These are phyloP conservation scores for Alcis repandata DNA, from an alignment of 2,888 invertebrate species.

Conservation along the genomic window DNA sequence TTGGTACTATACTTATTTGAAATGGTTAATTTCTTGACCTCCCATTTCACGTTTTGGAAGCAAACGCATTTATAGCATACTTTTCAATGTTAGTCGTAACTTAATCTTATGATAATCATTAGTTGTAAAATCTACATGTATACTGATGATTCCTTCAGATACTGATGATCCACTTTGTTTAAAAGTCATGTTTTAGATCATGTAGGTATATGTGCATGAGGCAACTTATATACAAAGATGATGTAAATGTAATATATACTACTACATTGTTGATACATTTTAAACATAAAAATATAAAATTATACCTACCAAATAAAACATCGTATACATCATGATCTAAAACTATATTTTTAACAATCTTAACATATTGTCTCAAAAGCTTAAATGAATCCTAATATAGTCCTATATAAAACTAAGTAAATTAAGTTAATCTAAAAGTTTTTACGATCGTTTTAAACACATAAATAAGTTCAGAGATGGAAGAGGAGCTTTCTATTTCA, in stretches of 20 bases:
- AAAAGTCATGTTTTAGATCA: too few relatives aligned
- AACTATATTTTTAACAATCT: slow-evolving; percentile 58
- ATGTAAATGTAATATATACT: neutral
- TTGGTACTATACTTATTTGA: neutral
- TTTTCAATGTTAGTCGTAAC: slow-evolving; percentile 3
- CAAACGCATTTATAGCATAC: slow-evolving; percentile 9
- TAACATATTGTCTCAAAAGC: slow-evolving; percentile 72
- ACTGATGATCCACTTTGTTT: neutral
- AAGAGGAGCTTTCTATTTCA: neutral
- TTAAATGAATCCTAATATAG: slow-evolving; percentile 56
- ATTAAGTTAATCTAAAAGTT: slow-evolving; percentile 68
- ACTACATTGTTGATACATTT: neutral
- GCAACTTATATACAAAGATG: neutral
- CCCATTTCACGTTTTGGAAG: neutral
- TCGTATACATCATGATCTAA: slow-evolving; percentile 31
- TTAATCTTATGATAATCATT: neutral
- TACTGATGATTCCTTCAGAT: neutral
- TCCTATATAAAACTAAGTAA: slow-evolving; percentile 73
- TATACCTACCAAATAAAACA: slow-evolving; percentile 35
- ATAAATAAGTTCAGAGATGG: slow-evolving; percentile 24
- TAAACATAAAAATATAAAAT: too few relatives aligned
- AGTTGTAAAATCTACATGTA: neutral
- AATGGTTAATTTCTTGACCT: neutral
- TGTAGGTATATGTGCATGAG: too few relatives aligned
- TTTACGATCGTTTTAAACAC: slow-evolving; percentile 43